A percentile compares a stretch with the other conserved stretches of the same genome.
phyloP scores from a whole-genome alignment of 2,797 vertebrate species.

The Hoplostethus atlanticus region DNA sequence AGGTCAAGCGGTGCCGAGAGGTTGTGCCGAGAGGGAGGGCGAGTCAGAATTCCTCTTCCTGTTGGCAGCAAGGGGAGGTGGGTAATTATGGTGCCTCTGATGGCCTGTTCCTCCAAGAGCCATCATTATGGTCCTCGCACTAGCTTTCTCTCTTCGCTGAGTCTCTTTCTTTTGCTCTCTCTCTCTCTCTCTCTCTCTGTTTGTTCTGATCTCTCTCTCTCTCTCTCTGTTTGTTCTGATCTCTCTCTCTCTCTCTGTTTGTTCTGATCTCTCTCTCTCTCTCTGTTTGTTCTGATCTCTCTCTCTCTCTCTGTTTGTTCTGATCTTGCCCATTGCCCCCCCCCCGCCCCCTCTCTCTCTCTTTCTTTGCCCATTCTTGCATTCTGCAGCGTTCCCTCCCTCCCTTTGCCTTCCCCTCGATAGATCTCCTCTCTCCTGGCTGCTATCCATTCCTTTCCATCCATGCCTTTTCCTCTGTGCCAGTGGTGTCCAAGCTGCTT shows the following conservation, averaged over 20 bases:
- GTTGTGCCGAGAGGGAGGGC: background rate
- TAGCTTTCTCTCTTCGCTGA: constrained; percentile 1
- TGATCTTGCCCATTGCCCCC: too few species aligned
- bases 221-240: constrained; percentile 52
- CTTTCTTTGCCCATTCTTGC: constrained; percentile 43
- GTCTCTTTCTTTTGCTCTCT: constrained; percentile 29
- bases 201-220: constrained; percentile 13
- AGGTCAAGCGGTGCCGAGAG: background rate
- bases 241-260: constrained; percentile 1
- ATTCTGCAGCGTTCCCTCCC: constrained; percentile 27
- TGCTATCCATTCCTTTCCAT: constrained; percentile 46
- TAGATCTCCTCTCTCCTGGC: constrained; percentile 29
- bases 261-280: constrained; percentile 23
- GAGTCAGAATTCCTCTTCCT: constrained; percentile 36
- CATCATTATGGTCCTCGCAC: constrained; percentile 62
- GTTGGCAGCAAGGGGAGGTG: constrained; percentile 41
- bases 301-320: background rate
- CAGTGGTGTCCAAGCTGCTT: constrained; percentile 58
- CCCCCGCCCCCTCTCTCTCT: constrained; percentile 31
- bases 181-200: constrained; percentile 25
- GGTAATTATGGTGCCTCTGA: constrained; percentile 76
- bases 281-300: too few species aligned
- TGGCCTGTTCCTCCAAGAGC: constrained; percentile 60
- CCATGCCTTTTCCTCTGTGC: constrained; percentile 49
- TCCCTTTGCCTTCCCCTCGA: constrained; percentile 19